Evolutionary conservation across 2,888 invertebrate species (phyloP), one percentile per base, ranked within the genome.

Genomic region (Caenorhabditis zanzibari): DNA sequence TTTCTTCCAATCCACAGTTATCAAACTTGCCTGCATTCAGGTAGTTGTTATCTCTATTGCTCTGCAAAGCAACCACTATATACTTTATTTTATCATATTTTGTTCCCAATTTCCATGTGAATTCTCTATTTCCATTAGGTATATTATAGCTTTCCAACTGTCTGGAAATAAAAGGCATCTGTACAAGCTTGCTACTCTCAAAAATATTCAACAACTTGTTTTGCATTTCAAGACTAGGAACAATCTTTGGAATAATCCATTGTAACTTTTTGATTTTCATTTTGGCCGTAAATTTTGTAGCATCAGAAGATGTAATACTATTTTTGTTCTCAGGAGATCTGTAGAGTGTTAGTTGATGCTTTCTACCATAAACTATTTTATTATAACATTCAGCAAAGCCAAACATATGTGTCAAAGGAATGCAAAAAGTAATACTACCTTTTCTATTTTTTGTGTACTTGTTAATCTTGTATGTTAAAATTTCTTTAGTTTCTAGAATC

Each of bases 11-110:
- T 49, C 84, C 86, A 88, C 88, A 88, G 44, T 85, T 82, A 74
- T 88, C 88, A 77, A 88, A 88, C 59, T 74, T 86, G n/a, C 64
- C 82, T 41, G 88, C 85, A 87, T 88, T 86, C 22, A 73, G 38
- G 80, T 85, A 88, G 76, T 87, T 88, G 47, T 88, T 83, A 56
- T 88, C 88, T 84, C 88, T 84, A 61, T 47, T 66, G 81, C 72
- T 54, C 61, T 87, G 87, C 79, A 87, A 87, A 38, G 82, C 35
- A 14, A 87, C 41, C 9, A 87, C 79, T 68, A 87, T 75, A 49
- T 89, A 88, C 68, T 88, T 86, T 82, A 88, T 85, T 61, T 88
- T 88, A 72, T 88, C 88, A 85, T 88, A 89, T 64, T 88, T 88
- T 32, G 88, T 89, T 56, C 86, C 88, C 26, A 88, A 73, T 38